These are phyloP conservation scores for Asteroscopus sphinx DNA, from an alignment of 2,888 invertebrate species.

Conservation along the genomic window DNA sequence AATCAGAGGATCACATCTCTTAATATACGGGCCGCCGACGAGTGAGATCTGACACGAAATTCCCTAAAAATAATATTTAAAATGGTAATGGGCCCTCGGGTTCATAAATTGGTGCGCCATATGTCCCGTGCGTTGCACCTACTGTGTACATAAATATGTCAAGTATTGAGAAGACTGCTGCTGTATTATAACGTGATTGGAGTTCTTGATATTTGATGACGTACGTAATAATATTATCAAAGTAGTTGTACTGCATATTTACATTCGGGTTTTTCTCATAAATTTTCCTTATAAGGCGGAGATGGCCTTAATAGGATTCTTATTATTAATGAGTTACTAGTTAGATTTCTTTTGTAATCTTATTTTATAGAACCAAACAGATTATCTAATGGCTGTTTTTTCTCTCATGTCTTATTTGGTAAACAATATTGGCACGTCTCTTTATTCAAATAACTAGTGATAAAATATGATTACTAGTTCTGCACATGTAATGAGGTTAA, in stretches of 20 bases:
- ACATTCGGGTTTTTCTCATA: constrained; percentile 3
- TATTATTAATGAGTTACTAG: not conserved
- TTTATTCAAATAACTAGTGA: too few relatives aligned
- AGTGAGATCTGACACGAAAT: constrained; percentile 90
- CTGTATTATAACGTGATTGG: constrained; percentile 71
- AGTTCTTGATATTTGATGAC: constrained; percentile 74
- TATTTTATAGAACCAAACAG: too few relatives aligned
- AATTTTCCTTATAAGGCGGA: not conserved
- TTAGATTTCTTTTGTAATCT: too few relatives aligned
- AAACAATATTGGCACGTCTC: too few relatives aligned
- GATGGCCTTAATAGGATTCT: constrained; percentile 23
- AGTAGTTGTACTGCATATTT: constrained; percentile 4
- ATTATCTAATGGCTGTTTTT: too few relatives aligned
- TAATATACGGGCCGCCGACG: constrained; percentile 86
- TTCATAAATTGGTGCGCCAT: constrained; percentile 90
- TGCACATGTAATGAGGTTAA: too few relatives aligned
- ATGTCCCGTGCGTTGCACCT: constrained; percentile 87
- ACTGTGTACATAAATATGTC: constrained; percentile 90
- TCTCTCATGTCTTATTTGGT: too few relatives aligned
- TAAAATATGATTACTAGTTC: too few relatives aligned
- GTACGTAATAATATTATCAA: constrained; percentile 14
- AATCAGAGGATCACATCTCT: constrained; percentile 89
- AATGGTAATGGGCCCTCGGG: constrained; percentile 88
- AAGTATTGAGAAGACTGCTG: constrained; percentile 84
- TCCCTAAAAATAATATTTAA: constrained; percentile 90